Evolutionary conservation across 1,140 invertebrate species (phyloP), one percentile per base, ranked within the genome.

Genomic region (Aphaenogaster floridana): DNA sequence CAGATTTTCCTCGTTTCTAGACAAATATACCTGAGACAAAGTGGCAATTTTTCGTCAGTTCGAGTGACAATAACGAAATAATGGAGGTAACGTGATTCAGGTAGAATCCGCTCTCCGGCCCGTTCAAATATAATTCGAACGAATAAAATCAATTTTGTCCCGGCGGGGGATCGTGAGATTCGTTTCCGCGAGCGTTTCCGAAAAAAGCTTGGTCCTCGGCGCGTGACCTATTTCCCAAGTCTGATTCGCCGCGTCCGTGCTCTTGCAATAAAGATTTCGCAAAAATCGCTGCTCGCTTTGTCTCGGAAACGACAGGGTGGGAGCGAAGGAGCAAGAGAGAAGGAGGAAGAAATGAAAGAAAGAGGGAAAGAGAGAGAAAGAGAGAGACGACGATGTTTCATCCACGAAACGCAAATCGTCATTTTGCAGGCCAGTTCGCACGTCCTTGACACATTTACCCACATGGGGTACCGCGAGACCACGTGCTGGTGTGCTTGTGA

Each of bases 381-480:
- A 76, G 54, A 61, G 54, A 81, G 45, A 81, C 2, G 52, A 54
- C 48, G 21, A 54, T 54, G 57, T 85, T 92, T 90, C 87, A 93
- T 93, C 92, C 86, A 89, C 90, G 92, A 92, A 92, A 92, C 91
- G 92, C 89, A 86, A 89, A 92, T 88, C 91, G 89, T 85, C 92
- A 91, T 92, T 95, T 93, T 93, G 93, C 93, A 93, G 92, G 93
- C 94, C 92, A 95, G 93, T 95, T 95, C 94, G 94, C 94, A 95
- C 94, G 94, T 94, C 94, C 94, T 95, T 95, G 94, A 95, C 94
- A 95, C 92, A 94, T 89, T 94, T 95, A 94, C 93, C 92, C 91
- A 94, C 91, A 93, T 93, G 86, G 90, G 87, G 86, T 91, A 91
- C 86, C 89, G 86, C 92, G 90, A 90, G 90, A 90, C 86, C 59